Conservation (phyloP, 2,888 invertebrate genomes). For the Diarsia mendica region DNA sequence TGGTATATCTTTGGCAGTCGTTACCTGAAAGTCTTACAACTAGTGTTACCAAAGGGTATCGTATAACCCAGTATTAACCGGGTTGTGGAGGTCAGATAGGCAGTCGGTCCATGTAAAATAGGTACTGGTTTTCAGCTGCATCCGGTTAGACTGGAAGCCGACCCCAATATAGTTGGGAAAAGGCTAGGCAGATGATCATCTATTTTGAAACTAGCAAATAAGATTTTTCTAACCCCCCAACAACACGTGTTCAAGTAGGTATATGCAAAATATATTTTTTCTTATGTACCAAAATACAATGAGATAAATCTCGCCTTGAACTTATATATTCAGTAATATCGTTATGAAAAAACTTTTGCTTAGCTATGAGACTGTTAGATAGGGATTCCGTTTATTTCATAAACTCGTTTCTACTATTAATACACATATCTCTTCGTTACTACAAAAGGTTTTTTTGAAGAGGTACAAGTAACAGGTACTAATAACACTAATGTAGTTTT, state of each 20-base stretch:
- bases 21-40: too few relatives aligned
- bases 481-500: too few relatives aligned
- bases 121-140: too few relatives aligned
- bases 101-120: too few relatives aligned
- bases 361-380: neutral
- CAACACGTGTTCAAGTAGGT: neutral
- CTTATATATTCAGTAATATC: slow-evolving; percentile 28
- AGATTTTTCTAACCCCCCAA: neutral
- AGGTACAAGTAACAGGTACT: too few relatives aligned
- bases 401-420: neutral
- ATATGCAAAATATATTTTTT: slow-evolving; percentile 1
- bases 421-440: neutral
- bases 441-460: neutral
- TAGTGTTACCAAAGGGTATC: too few relatives aligned
- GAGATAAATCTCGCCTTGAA: slow-evolving; percentile 1
- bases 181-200: too few relatives aligned
- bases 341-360: slow-evolving; percentile 27
- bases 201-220: slow-evolving; percentile 8
- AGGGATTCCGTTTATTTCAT: slow-evolving; percentile 20
- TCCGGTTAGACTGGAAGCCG: too few relatives aligned
- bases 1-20: too few relatives aligned
- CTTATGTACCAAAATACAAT: neutral
- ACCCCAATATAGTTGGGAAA: too few relatives aligned
- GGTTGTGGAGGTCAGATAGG: too few relatives aligned
- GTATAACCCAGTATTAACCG: too few relatives aligned